Percentiles rank a stretch among this genome's conserved stretches.
These are phyloP conservation scores for Echinarachnius parma DNA, from an alignment of 53 echinoderm and acorn worm species.

Conservation along the genomic window DNA sequence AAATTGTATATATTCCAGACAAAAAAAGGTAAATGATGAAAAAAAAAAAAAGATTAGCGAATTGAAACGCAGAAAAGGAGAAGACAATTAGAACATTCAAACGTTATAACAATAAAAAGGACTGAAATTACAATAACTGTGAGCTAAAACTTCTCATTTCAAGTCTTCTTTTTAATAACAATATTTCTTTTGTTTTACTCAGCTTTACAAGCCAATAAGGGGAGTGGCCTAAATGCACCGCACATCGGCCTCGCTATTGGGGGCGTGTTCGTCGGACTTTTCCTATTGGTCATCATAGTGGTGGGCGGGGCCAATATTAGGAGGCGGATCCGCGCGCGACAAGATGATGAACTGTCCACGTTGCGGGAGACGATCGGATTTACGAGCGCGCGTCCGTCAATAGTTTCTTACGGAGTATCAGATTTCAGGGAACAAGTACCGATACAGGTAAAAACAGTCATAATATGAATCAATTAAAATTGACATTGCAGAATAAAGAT, in stretches of 20 bases:
- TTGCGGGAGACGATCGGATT: constrained; percentile 33
- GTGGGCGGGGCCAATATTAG: constrained; percentile 20
- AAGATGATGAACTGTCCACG: constrained; percentile 26
- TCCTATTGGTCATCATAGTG: constrained; percentile 17
- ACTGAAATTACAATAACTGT: too few relatives aligned
- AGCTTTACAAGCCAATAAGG: constrained; percentile 5
- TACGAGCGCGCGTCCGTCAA: constrained; percentile 10
- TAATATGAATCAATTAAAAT: too few relatives aligned
- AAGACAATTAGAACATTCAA: too few relatives aligned
- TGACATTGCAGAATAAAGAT: too few relatives aligned
- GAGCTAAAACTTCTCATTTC: too few relatives aligned
- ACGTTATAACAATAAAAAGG: too few relatives aligned
- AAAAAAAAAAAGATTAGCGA: too few relatives aligned
- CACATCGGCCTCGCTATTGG: constrained; percentile 14
- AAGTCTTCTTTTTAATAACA: not conserved
- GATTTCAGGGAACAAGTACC: not conserved
- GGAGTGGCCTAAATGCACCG: constrained; percentile 1
- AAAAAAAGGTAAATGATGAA: too few relatives aligned
- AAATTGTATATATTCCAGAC: too few relatives aligned
- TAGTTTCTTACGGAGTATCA: not conserved
- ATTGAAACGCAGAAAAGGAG: too few relatives aligned
- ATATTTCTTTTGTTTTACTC: not conserved
- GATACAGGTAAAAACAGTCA: too few relatives aligned
- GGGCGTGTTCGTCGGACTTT: constrained; percentile 43
- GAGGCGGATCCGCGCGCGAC: constrained; percentile 12